phyloP scores from a whole-genome alignment of 1,140 invertebrate species.

The Epicauta chinensis region DNA sequence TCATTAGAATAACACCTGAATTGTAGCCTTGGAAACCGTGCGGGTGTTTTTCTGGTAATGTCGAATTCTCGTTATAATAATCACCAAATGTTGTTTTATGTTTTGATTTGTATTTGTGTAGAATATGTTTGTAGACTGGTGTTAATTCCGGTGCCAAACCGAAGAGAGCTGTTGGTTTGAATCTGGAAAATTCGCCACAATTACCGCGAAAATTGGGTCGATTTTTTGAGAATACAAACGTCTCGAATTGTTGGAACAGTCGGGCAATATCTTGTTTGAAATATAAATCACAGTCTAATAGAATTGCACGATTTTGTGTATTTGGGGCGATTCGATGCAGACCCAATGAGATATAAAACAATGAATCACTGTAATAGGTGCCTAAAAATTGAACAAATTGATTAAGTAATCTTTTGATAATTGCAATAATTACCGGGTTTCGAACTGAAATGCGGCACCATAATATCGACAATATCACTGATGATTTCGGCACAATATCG shows the following conservation, averaged over 20 bases:
- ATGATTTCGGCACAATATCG: constrained; percentile 54
- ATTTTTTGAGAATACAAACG: constrained; percentile 35
- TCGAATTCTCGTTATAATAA: constrained; percentile 29
- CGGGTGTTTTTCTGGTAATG: constrained; percentile 32
- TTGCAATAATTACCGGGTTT: too few relatives aligned
- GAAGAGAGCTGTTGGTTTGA: constrained; percentile 54
- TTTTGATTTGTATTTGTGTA: constrained; percentile 54
- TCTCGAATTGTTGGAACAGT: constrained; percentile 62
- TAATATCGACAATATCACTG: constrained; percentile 57
- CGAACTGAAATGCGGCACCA: constrained; percentile 71
- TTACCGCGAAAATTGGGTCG: too few relatives aligned
- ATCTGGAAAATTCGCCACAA: constrained; percentile 37
- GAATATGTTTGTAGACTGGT: constrained; percentile 73
- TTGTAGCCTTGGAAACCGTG: constrained; percentile 72
- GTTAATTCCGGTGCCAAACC: constrained; percentile 72
- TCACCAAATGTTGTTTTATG: constrained; percentile 39
- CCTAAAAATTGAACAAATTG: constrained; percentile 42
- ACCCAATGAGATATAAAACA: constrained; percentile 76
- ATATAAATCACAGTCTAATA: constrained; percentile 76
- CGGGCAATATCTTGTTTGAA: constrained; percentile 63
- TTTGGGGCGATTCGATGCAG: constrained; percentile 63
- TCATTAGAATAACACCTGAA: constrained; percentile 71
- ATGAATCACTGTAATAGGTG: constrained; percentile 74
- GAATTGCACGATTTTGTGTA: constrained; percentile 55
- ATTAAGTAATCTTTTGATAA: too few relatives aligned